Evolutionary conservation across 2,797 vertebrate genomes (phyloP), one percentile per base, ranked within the genome.

Genomic region (Pogonophryne albipinna): DNA sequence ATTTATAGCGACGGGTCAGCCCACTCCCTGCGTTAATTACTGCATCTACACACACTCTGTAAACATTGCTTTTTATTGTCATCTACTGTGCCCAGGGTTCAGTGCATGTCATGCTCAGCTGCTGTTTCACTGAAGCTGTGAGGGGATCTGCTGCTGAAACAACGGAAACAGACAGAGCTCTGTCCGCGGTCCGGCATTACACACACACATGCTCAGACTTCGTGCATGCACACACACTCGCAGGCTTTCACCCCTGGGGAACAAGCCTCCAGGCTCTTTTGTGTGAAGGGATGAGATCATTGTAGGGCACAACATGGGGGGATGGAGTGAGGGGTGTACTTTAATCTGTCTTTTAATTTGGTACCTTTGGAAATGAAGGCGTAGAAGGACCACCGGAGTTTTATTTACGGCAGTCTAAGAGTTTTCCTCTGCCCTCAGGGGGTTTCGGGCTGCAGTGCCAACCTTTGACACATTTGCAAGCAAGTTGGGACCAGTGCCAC

Each of bases 231-330:
- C 73, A 65, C 49, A 46, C 9, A 49, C 85, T 79, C 2, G 49
- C 67, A 67, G 76, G 66, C 86, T 86, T 84, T 84, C 66, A 72
- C 76, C 85, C 27, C 56, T 73, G 78, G 74, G 76, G 85, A 85
- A 71, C 83, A 57, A 91, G 84, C 87, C 87, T 82, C 80, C 87
- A 87, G 74, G 78, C 89, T 82, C 93, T 90, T 93, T 94, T 93
- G 94, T 94, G 80, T 85, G 58, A 81, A 65, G 58, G 68, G 86
- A 89, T 93, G 89, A 92, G 88, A 85, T 94, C 92, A 92, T 89
- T 75, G 67, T 72, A 74, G 84, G 86, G 78, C 49, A 83, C 77
- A 77, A 74, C 66, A 64, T 75, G 70, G 68, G 74, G 76, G 79
- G 85, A 71, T 80, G 82, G 83, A 85, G 79, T 76, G 55, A 74